These are phyloP conservation scores for Serripes groenlandicus DNA, from an alignment of 2,888 invertebrate genomes.

Conservation along the genomic window DNA sequence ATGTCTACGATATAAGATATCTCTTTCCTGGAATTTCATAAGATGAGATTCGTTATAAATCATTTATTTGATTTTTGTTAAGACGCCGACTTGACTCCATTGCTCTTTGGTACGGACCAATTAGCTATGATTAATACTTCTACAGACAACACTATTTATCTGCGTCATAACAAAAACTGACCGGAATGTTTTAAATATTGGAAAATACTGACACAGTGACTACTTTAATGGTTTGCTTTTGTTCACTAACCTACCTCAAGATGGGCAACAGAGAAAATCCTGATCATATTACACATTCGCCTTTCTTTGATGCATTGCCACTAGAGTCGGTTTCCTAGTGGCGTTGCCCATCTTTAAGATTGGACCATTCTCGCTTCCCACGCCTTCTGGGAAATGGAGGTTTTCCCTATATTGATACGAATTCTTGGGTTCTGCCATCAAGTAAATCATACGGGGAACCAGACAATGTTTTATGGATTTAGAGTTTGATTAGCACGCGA, in stretches of 20 bases:
- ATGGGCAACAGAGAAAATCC: too few relatives aligned
- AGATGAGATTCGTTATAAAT: neutral
- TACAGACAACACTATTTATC: neutral
- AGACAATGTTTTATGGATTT: slow-evolving; percentile 23
- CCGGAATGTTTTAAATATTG: too few relatives aligned
- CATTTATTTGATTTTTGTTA: neutral
- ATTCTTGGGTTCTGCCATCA: slow-evolving; percentile 13
- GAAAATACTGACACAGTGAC: too few relatives aligned
- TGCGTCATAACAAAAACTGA: too few relatives aligned
- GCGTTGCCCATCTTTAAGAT: neutral
- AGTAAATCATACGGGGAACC: slow-evolving; percentile 4
- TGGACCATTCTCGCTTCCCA: slow-evolving; percentile 2
- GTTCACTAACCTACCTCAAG: too few relatives aligned
- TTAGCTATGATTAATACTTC: slow-evolving; percentile 4
- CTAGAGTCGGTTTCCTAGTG: too few relatives aligned
- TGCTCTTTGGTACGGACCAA: neutral
- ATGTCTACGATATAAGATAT: neutral
- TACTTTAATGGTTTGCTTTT: too few relatives aligned
- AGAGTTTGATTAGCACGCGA: slow-evolving; percentile 9
- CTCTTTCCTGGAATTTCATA: neutral
- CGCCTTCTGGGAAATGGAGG: neutral
- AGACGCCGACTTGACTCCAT: neutral
- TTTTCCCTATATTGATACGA: slow-evolving; percentile 8
- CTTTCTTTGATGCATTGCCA: too few relatives aligned
- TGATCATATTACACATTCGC: too few relatives aligned